Evolutionary conservation across 1,140 invertebrate species (phyloP), one percentile per base, ranked within the genome.

Genomic region (Conopomorpha cramerella): DNA sequence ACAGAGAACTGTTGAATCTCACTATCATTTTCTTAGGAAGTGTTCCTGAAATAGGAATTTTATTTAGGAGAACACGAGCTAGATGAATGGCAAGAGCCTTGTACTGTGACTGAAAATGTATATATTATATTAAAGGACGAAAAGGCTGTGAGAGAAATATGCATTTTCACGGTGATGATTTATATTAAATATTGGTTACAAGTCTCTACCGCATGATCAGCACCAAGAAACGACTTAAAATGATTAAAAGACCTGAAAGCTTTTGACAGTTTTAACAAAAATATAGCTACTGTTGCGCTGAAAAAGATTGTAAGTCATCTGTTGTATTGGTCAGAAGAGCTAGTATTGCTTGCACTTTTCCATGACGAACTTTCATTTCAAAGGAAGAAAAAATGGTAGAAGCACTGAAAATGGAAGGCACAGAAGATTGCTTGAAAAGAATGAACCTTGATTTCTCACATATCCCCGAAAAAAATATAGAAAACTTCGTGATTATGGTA

Each of bases 81-180:
- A 30, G 64, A 16, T 72, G 65, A 58, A 62, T 71, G 55, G 46
- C 62, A 42, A 72, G 58, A 49, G 55, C 57, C 15, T 51, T 71
- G 30, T 71, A 71, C 41, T 37, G 27, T 11, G n/a, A n/a, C 47
- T 73, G n/a, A 74, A 74, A 51, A 49, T 72, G 15, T 71, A 39
- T 26, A 23, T 65, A 30, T 60, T 71, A 46, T 42, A 16, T 31
- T 40, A 30, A 36, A 34, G 36, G 54, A 71, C 43, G 26, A 45
- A 28, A 48, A 46, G 11, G 45, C 27, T 4, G 26, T 65, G 23
- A 34, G 18, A 17, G 47, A 53, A 33, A 45, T 64, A 15, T 55
- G 41, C 34, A 29, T 51, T 25, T 68, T 62, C 38, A 23, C 51
- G 27, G 37, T 46, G 8, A 39, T 38, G 28, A 39, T 52, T 12